Base-by-base conservation (phyloP, 2,113 vertebrate genomes). In the Thryonomys swinderianus region DNA sequence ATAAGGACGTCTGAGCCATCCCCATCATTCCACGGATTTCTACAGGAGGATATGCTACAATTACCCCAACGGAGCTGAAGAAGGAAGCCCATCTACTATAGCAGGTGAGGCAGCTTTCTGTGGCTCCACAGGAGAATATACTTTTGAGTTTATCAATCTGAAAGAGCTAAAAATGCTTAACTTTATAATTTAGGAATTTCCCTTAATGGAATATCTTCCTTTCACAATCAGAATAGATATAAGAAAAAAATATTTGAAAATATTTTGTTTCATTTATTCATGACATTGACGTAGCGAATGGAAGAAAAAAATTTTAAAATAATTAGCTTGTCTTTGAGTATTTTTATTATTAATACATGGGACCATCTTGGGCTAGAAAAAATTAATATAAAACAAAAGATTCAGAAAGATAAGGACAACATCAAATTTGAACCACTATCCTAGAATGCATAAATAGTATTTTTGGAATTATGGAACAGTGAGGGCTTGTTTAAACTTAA, bases 211-310 rank as follows among this genome's bases (percentile, higher is more conserved):
- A 1, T 87, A 61, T 90, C 61, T 88, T 80, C n/a, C 78, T 57
- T 94, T 91, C 40, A 96, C 4, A 89, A 61, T 55, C 45, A 79
- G 45, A 93, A 85, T 53, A 55, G 51, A 96, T 32, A 85, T 71
- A 67, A 71, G 32, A 87, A 74, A 82, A 20, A 61, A 92, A 53
- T 20, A 92, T 42, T 59, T 95, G 13, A 66, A 95, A 96, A 91
- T 67, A 85, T 23, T 91, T 94, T 88, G 45, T 25, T 30, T 74
- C 71, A 74, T 59, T 91, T 37, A 85, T 55, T 84, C 74, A 95
- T n/a, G 53, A 25, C 17, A 87, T 62, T 66, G 89, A 81, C 32
- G 7, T 73, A 37, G 40, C 25, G 57, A 94, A 61, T 64, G 5
- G 17, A 45, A 91, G 21, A 45, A 93, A 34, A 74, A 69, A 93